Evolutionary conservation across 2,888 invertebrate species (phyloP), one percentile per base, ranked within the genome.

Genomic region (Tanytarsus gracilentus): DNA sequence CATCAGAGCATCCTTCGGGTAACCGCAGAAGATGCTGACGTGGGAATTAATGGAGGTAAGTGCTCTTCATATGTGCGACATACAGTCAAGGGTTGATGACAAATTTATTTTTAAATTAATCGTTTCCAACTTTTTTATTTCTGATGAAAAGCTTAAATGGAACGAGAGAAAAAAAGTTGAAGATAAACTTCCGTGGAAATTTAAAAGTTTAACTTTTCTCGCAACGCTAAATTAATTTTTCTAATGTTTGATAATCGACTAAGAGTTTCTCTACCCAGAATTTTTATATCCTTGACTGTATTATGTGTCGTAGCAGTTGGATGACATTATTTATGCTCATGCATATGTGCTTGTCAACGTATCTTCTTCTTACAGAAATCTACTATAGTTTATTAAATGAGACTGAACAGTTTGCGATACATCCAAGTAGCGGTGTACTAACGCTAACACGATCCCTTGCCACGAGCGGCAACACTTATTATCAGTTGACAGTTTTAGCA

Each of bases 21-120:
- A 55, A 77, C 83, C 30, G 98, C 97, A 0, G 94, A 93, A 69
- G 98, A 99, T 75, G 96, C 98, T 3, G 98, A 99, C 73, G 77
- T 91, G 30, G 98, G 97, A 2, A 79, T 92, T 67, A 98, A 98
- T 73, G 95, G 96, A 1, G 53, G 53, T 53, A 14, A 53, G 30
- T n/a, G n/a, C n/a, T n/a, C n/a, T n/a, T n/a, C n/a, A n/a, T n/a
- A n/a, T n/a, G n/a, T n/a, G 14, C n/a, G 16, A 36, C 16, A 36
- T 36, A 14, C 14, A 36, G n/a, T n/a, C n/a, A n/a, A n/a, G n/a
- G n/a, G n/a, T n/a, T n/a, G n/a, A n/a, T n/a, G n/a, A n/a, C n/a
- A n/a, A n/a, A n/a, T n/a, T n/a, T n/a, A n/a, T n/a, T n/a, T n/a
- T n/a, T n/a, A n/a, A n/a, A n/a, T n/a, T n/a, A n/a, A n/a, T n/a